Percentiles rank a stretch among this genome's conserved stretches.
These are phyloP conservation scores for Loris lydekkerianus DNA, from an alignment of 2,797 vertebrate genomes.

Conservation along the genomic window DNA sequence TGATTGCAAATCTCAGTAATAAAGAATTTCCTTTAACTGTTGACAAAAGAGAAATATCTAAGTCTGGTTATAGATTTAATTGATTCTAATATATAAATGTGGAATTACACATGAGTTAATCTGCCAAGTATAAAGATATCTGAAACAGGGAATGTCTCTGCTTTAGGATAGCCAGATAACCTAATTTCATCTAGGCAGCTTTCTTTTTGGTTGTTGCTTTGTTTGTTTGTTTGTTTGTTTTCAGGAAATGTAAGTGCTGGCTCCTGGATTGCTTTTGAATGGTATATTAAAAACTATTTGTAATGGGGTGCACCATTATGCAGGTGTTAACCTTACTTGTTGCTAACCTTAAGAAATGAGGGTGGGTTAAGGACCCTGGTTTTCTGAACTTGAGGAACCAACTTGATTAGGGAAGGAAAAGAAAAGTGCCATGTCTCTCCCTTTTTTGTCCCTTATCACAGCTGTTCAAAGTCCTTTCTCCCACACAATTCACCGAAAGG, in stretches of 20 bases:
- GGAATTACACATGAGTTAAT: not conserved
- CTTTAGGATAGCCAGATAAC: slow-evolving; percentile 29
- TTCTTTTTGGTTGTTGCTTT: not conserved
- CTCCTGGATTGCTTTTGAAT: slow-evolving; percentile 45
- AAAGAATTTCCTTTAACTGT: slow-evolving; percentile 18
- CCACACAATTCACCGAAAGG: not conserved
- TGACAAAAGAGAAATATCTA: slow-evolving; percentile 32
- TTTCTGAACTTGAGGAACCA: not conserved
- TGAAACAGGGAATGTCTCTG: not conserved
- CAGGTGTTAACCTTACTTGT: slow-evolving; percentile 25
- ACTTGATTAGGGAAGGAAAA: slow-evolving; percentile 43
- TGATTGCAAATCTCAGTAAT: not conserved
- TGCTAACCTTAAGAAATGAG: slow-evolving; percentile 11
- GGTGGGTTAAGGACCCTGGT: not conserved
- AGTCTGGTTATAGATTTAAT: not conserved
- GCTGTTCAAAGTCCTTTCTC: slow-evolving; percentile 13
- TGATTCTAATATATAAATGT: not conserved
- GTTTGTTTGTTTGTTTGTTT: not conserved
- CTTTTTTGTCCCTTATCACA: not conserved
- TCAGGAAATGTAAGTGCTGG: not conserved
- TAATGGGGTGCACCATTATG: not conserved
- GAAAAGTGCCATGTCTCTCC: not conserved
- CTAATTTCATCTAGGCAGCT: slow-evolving; percentile 13
- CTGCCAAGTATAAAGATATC: not conserved
- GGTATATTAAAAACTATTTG: slow-evolving; percentile 51